Evolutionary conservation across 2,888 invertebrate genomes (phyloP), one percentile per base, ranked within the genome.

Genomic region (Terebella lapidaria): DNA sequence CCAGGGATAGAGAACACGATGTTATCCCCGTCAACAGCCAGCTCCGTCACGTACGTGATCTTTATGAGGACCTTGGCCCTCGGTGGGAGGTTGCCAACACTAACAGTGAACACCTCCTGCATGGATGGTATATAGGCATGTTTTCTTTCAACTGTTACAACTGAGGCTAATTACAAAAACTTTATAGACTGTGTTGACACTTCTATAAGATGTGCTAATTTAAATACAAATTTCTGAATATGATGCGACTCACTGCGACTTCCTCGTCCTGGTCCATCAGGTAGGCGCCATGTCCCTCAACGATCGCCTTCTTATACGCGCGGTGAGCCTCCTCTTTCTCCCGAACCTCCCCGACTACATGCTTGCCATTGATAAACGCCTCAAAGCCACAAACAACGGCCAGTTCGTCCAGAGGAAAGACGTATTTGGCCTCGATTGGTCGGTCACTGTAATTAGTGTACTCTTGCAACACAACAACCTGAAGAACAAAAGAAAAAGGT

Each of bases 371-470:
- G 62, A 81, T 79, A 67, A 76, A 81, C 1, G 81, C 82, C 62
- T 82, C 81, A 69, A 82, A 82, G 0, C 79, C 81, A 69, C 80
- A 81, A 28, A 82, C 80, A 15, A 77, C 79, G n/a, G 80, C 80
- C 67, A 74, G 71, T 25, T 80, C 81, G 46, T 75, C 76, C 55
- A 81, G 72, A 0, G 81, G 81, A 62, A 81, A 81, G 25, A 81
- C 77, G 67, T 80, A 81, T 67, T 81, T 80, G 4, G 79, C 81
- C 64, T 81, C 81, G 2, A 80, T 73, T 15, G 76, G 59, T 1
- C 46, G 20, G 27, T 66, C 59, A 58, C 66, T 70, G 26, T 64
- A 67, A 62, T 79, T 80, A 55, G 69, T 66, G 66, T 77, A 78
- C 54, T 70, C 71, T 64, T 80, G 81, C 35, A 79, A 62, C 1